Conservation (phyloP, 2,797 vertebrate species). For the Pogoniulus pusillus region DNA sequence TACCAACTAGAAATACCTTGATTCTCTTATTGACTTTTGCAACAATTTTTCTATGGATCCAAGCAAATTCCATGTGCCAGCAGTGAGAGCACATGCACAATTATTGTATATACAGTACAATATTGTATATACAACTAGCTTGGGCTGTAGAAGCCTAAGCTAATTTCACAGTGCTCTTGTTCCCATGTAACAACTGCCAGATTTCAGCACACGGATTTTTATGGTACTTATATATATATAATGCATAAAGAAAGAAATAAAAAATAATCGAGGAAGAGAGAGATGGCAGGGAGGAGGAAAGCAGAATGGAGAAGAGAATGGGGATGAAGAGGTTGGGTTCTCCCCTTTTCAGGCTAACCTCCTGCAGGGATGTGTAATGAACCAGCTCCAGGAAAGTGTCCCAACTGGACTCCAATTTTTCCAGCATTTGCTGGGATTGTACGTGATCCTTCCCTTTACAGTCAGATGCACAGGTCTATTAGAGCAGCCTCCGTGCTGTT, state of each 20-base stretch:
- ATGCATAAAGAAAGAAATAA: background rate
- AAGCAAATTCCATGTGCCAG: background rate
- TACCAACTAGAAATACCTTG: background rate
- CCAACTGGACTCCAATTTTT: slow-evolving; percentile 2
- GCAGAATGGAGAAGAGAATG: background rate
- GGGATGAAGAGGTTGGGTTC: background rate
- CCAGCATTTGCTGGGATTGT: background rate
- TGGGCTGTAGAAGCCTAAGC: background rate
- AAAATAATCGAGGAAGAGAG: background rate
- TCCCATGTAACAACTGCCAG: background rate
- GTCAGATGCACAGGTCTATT: background rate
- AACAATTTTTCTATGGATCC: background rate
- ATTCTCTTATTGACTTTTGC: background rate
- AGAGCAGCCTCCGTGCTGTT: slow-evolving; percentile 5
- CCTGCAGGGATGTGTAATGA: slow-evolving; percentile 18
- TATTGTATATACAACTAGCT: too few species aligned
- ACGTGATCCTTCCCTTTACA: slow-evolving; percentile 36
- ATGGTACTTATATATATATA: background rate
- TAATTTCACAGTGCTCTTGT: background rate
- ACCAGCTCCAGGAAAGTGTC: background rate
- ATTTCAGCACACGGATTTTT: background rate
- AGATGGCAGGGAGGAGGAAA: background rate
- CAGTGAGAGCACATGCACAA: background rate
- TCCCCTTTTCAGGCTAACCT: background rate
- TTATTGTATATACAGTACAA: too few species aligned